Base-by-base conservation (phyloP, 2,113 vertebrate species). In the Cichladusa arquata region DNA sequence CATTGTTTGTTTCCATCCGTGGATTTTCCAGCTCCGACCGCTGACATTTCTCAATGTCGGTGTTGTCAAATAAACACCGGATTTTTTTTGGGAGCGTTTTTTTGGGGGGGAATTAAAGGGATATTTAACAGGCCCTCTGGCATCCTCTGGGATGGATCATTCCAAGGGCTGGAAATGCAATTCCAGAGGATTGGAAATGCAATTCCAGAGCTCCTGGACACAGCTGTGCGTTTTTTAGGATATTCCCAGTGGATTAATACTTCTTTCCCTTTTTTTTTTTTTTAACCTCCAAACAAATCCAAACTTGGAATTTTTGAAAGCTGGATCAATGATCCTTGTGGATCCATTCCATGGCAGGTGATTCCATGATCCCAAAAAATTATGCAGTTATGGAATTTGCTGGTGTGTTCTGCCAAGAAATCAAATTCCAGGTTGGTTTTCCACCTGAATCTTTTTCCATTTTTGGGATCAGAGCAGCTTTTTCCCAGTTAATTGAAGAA, bases 251-350 rank as follows among this genome's bases (percentile, higher is more conserved):
- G 17, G 16, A 47, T 56, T 29, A 2, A 31, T 66, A 20, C 44
- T 9, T 19, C 8, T 33, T 40, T 77, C 12, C 28, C 9, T 10
- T 22, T 11, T 17, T 9, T 14, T 44, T 44, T 34, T 62, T 13
- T n/a, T n/a, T n/a, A n/a, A 28, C 22, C 28, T 17, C 8, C 11
- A 33, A 67, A 38, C 0, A 0, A 33, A 57, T 40, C 51, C 42
- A 48, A 57, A 38, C 14, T 22, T 8, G 42, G 28, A 57, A 48
- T 48, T 69, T 57, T 57, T 47, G 28, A n/a, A 23, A 47, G 14
- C 17, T 11, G 51, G 13, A 47, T 47, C n/a, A 6, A 47, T 9
- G 42, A 58, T 57, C 51, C 42, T 22, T 2, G 5, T 4, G 42
- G 42, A 69, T 58, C 29, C 42, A 23, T 48, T n/a, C 64, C 44